Evolutionary conservation across 2,888 invertebrate species (phyloP), one percentile per base, ranked within the genome.

Genomic region (Mimumesa dahlbomi): DNA sequence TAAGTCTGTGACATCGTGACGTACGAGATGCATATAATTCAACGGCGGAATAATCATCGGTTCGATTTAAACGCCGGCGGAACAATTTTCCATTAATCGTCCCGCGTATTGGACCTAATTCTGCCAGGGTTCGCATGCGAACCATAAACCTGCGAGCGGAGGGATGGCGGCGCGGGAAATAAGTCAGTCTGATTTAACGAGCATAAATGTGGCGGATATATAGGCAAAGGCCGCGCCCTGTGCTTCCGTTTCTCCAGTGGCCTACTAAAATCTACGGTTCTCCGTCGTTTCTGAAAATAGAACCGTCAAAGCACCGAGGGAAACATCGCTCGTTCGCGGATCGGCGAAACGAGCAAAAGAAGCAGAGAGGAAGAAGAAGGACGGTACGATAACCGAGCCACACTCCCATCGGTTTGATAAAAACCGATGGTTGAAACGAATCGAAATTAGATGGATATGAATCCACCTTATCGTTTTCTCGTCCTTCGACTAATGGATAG

Each of bases 171-270:
- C 31, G 34, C 14, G 45, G 22, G 53, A 46, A 66, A 71, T 59
- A 65, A 71, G 56, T 45, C 52, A 53, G 48, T 48, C 36, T 43
- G 61, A 69, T 75, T 64, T 70, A 76, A 70, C 59, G 50, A 68
- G 40, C 69, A 46, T 64, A 66, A 75, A 59, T 61, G 62, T 59
- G 19, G 36, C 22, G 16, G 54, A n/a, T 48, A 64, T 73, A 40
- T 54, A 74, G 69, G 64, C 68, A 71, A 77, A 80, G 66, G 71
- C 66, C 79, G 70, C 64, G 46, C 66, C 75, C 65, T 65, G 61
- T 45, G 52, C 65, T 73, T 80, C 7, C 78, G 78, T 70, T 81
- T 83, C 78, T 72, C 75, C 68, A 77, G 65, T 83, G 83, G 61
- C 80, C 81, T 73, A 82, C 74, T 77, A 81, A 83, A 83, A 76